Conservation (phyloP, 2,888 invertebrate genomes). For the Ptychoptera contaminata region DNA sequence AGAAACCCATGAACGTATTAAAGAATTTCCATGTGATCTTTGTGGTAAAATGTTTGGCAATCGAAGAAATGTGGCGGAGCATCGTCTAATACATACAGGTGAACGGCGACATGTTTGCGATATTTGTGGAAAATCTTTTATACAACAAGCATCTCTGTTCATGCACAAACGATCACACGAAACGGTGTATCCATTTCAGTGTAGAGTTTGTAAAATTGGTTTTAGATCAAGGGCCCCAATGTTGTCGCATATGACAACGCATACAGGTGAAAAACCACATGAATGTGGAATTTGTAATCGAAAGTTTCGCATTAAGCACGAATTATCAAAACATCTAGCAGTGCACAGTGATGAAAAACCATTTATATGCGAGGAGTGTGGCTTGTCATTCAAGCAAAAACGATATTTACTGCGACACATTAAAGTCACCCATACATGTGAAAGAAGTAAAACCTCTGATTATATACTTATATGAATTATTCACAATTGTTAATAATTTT, state of each 20-base stretch:
- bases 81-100: constrained; percentile 41
- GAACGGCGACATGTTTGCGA: constrained; percentile 41
- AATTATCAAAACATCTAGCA: constrained; percentile 37
- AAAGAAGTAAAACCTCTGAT: neutral
- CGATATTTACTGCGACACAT: constrained; percentile 36
- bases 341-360: constrained; percentile 37
- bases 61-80: constrained; percentile 41
- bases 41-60: constrained; percentile 43
- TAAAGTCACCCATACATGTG: constrained; percentile 14
- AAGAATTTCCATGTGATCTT: constrained; percentile 39
- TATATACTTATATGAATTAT: neutral
- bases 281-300: constrained; percentile 40
- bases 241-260: constrained; percentile 38
- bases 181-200: constrained; percentile 38
- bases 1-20: constrained; percentile 44
- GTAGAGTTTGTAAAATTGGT: constrained; percentile 41
- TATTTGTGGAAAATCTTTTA: constrained; percentile 45
- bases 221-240: constrained; percentile 42
- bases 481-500: neutral
- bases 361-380: constrained; percentile 30
- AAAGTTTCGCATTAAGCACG: constrained; percentile 41
- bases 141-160: constrained; percentile 47
- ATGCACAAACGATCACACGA: constrained; percentile 44
- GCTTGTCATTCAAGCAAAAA: constrained; percentile 34
- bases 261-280: constrained; percentile 46